Base-by-base conservation (phyloP, 2,888 invertebrate genomes). In the Didymodactylos carnosus region DNA sequence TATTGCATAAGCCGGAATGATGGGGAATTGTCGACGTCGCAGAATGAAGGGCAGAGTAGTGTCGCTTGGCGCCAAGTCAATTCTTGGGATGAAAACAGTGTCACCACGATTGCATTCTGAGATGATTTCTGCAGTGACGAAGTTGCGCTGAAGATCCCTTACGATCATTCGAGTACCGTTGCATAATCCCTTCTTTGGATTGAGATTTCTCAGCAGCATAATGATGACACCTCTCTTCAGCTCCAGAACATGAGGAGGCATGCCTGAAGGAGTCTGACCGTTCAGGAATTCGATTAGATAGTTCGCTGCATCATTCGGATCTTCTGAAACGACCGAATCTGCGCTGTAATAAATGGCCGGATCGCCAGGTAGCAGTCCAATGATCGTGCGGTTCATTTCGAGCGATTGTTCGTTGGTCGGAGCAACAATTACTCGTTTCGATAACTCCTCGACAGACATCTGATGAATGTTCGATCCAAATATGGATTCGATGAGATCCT, bases 1-100 rank as follows among this genome's bases (percentile, higher is more conserved):
- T 76, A 78, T 78, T 11, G 78, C 79, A 77, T 78, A 82, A 19
- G 79, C 79, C 3, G 78, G 46, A 27, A 77, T 77, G 0, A 82
- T 41, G 13, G 78, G 78, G 62, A 77, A 79, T 72, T 79, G 79
- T 14, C 70, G 16, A 29, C 75, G 49, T 62, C 71, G 29, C 19
- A 77, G 70, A 23, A 73, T 41, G 71, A 77, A 76, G 13, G 77
- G 77, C 10, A 75, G 69, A 25, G 25, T 49, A 1, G 70, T 2
- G 39, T 76, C 75, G 16, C 70, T 69, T 41, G 76, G 75, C 49
- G 49, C 29, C 19, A 75, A n/a, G n/a, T 71, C 62, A 43, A 77
- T 76, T 73, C 76, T 62, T 13, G 77, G 75, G 13, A 76, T 75
- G 46, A 70, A 75, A 10, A 75, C 72, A 43, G n/a, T n/a, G 16